Evolutionary conservation across 2,797 vertebrate species (phyloP).

Genomic region (Enteromius radiatus): DNA sequence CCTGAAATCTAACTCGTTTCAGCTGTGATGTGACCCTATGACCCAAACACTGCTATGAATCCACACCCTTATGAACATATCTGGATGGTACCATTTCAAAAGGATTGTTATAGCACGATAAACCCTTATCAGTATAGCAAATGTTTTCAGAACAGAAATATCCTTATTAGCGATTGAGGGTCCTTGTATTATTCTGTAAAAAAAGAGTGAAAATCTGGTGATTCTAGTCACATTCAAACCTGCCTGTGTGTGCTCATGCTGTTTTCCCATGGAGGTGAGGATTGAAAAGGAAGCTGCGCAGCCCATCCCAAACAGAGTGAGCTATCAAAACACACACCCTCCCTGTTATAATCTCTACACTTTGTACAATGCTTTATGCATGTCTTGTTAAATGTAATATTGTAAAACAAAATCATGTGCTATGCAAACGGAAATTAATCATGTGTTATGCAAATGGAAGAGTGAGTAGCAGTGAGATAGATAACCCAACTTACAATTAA

Average conservation of each 20-base stretch:
- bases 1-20: constrained; percentile 41
- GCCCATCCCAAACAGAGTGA: constrained; percentile 14
- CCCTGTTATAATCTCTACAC: neutral
- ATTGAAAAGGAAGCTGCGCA: constrained; percentile 36
- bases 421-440: no score
- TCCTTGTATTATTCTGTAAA: constrained; percentile 2
- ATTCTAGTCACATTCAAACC: constrained; percentile 10
- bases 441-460: neutral
- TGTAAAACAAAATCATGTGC: neutral
- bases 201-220: constrained; percentile 21
- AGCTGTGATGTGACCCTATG: constrained; percentile 36
- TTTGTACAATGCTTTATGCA: neutral
- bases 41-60: neutral
- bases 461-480: constrained; percentile 16
- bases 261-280: constrained; percentile 26
- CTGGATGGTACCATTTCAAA: constrained; percentile 45
- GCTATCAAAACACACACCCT: constrained; percentile 10
- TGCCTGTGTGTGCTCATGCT: neutral
- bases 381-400: neutral
- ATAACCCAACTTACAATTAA: constrained; percentile 34
- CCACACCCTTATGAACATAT: neutral
- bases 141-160: constrained; percentile 27
- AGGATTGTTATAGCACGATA: constrained; percentile 18
- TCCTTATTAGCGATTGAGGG: constrained; percentile 2
- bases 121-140: constrained; percentile 15